Conservation (phyloP, 2,888 invertebrate species). For the Callosobruchus maculatus region DNA sequence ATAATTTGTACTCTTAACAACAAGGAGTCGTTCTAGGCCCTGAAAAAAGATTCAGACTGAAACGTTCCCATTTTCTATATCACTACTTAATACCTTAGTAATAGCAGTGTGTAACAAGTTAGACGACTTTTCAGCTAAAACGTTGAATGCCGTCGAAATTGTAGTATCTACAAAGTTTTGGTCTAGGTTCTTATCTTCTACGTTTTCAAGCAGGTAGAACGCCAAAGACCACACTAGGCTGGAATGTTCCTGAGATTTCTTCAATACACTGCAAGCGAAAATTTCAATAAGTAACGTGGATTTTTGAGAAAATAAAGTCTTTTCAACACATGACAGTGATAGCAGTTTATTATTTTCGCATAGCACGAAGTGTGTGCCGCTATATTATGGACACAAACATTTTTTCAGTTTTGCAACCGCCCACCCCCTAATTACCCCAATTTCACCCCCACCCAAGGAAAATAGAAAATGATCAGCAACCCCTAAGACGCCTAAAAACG, state of each 20-base stretch:
- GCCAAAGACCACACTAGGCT: conserved; percentile 70
- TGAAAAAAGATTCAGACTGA: conserved; percentile 29
- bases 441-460: no score
- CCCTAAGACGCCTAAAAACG: no score
- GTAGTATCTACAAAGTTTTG: conserved; percentile 57
- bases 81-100: conserved; percentile 36
- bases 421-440: no score
- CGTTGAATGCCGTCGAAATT: conserved; percentile 56
- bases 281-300: no score
- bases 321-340: no score
- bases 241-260: conserved; percentile 59
- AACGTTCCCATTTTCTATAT: neutral
- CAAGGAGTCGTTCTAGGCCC: conserved; percentile 67
- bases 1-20: conserved; percentile 54
- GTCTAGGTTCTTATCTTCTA: conserved; percentile 62
- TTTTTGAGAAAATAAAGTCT: no score
- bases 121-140: conserved; percentile 36
- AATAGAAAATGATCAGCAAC: no score
- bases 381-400: no score
- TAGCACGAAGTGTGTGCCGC: no score
- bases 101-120: conserved; percentile 27
- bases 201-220: conserved; percentile 72
- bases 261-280: conserved; percentile 33
- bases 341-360: no score
- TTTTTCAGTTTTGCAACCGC: no score